Evolutionary conservation across 2,888 invertebrate species (phyloP), one percentile per base, ranked within the genome.

Genomic region (Aricia artaxerxes): DNA sequence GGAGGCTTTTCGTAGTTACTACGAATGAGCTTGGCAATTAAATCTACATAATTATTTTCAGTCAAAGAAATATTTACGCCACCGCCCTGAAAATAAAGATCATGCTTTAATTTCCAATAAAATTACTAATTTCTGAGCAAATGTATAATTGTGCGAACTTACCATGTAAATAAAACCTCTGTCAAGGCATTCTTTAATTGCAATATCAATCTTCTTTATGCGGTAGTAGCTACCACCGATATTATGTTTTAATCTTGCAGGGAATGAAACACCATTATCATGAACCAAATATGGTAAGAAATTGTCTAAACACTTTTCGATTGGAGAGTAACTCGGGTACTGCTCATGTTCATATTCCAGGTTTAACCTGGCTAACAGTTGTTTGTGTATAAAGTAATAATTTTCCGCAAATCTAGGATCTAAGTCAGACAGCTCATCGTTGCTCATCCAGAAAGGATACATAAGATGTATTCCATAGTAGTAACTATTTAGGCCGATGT

Each of bases 401-500:
- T 90, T 88, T 82, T 94, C 93, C 35, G 91, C 90, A 78, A 91
- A 90, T 84, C 88, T 88, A 16, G 89, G 83, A 84, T 92, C 90
- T 0, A 87, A 81, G 79, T 87, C 85, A 80, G 91, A 90, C 6
- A 93, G 86, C 82, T 95, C 94, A 53, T 93, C 90, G 80, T 92
- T 91, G 6, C 90, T 88, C 92, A 96, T 91, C 95, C 96, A 96
- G 87, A 94, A 96, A 1, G 96, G 96, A 84, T 92, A 94, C 80
- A 95, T 87, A 72, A 95, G 85, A 83, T 96, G 95, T 82, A 95
- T 88, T 82, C 94, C 95, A 82, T 94, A 95, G 86, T 96, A 96
- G 86, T 94, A 96, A 75, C 93, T 89, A 85, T 96, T 96, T 13
- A 96, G 85, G 40, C 95, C 95, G 79, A 96, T 90, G 82, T 96